phyloP scores from a whole-genome alignment of 92 coral and sea anemone species.

The Parazoanthus swiftii region DNA sequence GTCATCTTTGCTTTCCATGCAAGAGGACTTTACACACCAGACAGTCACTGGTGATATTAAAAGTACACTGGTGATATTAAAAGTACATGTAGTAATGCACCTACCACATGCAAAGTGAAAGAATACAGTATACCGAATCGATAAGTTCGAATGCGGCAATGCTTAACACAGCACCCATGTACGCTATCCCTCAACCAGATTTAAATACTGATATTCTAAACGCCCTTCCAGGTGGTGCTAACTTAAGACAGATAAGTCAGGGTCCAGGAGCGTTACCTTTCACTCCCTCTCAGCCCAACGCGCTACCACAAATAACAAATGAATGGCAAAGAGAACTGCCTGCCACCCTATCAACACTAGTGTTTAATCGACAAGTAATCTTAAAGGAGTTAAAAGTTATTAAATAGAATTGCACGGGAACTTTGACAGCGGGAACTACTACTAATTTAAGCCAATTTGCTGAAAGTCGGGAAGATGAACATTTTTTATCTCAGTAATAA shows the following conservation, averaged over 20 bases:
- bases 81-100: slow-evolving; percentile 19
- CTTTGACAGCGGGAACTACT: background rate
- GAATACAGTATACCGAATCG: background rate
- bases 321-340: slow-evolving; percentile 21
- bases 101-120: slow-evolving; percentile 1
- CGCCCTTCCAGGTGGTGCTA: slow-evolving; percentile 17
- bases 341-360: slow-evolving; percentile 24
- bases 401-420: slow-evolving; percentile 1
- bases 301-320: slow-evolving; percentile 9
- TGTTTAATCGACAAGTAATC: slow-evolving; percentile 21
- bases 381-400: slow-evolving; percentile 1
- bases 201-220: slow-evolving; percentile 9
- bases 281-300: slow-evolving; percentile 7
- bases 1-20: slow-evolving; percentile 8
- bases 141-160: background rate
- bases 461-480: background rate
- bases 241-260: slow-evolving; percentile 13
- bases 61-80: slow-evolving; percentile 14
- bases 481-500: slow-evolving; percentile 10
- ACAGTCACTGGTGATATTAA: slow-evolving; percentile 14
- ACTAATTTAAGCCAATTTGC: background rate
- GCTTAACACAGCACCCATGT: slow-evolving; percentile 12
- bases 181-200: slow-evolving; percentile 24
- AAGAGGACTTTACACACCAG: slow-evolving; percentile 6
- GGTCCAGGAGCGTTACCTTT: slow-evolving; percentile 9